Evolutionary conservation across 2,797 vertebrate species (phyloP).

Genomic region (Diglossa cyanea): DNA sequence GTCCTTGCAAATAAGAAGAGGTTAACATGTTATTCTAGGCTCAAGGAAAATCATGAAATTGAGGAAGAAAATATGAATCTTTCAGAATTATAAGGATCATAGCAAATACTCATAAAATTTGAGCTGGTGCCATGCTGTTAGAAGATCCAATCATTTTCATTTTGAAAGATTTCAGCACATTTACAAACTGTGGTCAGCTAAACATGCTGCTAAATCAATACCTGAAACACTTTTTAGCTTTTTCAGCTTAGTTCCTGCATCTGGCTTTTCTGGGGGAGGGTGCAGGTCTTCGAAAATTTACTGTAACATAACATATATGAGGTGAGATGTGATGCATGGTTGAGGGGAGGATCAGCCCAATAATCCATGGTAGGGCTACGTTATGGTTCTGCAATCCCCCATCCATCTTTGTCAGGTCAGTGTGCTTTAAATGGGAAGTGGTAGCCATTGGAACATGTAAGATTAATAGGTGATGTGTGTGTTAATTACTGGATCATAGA

Average conservation of each 20-base stretch:
- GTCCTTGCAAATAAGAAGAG: conserved; percentile 9
- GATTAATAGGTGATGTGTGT: conserved; percentile 57
- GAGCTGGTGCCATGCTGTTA: not conserved
- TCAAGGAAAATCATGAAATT: not conserved
- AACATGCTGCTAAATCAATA: conserved; percentile 5
- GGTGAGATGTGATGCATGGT: conserved; percentile 54
- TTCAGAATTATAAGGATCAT: not conserved
- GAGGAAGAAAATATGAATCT: conserved; percentile 1
- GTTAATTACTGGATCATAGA: conserved; percentile 51
- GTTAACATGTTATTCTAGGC: not conserved
- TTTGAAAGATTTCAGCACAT: conserved; percentile 6
- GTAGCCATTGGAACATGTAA: conserved; percentile 26
- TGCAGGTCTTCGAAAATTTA: not conserved
- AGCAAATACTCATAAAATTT: not conserved
- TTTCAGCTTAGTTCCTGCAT: not conserved
- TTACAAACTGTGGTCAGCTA: conserved; percentile 1
- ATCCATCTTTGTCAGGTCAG: conserved; percentile 28
- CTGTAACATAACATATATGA: conserved; percentile 24
- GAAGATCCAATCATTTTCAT: not conserved
- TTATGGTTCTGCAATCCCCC: not conserved
- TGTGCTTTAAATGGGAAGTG: conserved; percentile 17
- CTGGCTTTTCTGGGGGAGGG: not conserved
- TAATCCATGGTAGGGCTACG: conserved; percentile 26
- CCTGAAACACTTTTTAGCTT: not conserved
- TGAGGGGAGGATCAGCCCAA: conserved; percentile 34